Conservation (phyloP, 2,113 vertebrate genomes). For the Ceyx melanurus region DNA sequence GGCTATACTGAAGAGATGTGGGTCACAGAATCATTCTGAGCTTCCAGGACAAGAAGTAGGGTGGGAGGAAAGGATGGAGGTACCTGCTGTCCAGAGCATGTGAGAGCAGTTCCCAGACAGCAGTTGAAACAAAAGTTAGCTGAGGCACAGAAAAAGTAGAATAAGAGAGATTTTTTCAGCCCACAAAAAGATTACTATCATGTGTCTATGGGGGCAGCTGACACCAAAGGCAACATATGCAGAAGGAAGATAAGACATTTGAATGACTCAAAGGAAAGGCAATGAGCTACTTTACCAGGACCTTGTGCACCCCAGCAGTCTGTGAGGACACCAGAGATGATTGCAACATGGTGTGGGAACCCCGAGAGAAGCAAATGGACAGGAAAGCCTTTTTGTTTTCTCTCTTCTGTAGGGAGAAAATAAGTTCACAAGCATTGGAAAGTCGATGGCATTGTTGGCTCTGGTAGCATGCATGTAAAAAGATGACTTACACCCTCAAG, state of each 20-base stretch:
- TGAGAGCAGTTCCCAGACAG: not conserved
- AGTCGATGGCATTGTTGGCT: not conserved
- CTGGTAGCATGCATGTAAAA: rapidly evolving
- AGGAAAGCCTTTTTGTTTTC: not conserved
- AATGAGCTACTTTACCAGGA: not conserved
- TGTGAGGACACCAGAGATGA: not conserved
- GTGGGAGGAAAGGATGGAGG: not conserved
- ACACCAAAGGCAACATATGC: not conserved
- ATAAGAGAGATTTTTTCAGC: not conserved
- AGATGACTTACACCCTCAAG: not conserved
- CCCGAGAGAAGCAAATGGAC: not conserved
- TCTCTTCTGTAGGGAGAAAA: not conserved
- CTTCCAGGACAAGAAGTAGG: not conserved
- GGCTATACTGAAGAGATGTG: not conserved
- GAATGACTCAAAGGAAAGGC: not conserved
- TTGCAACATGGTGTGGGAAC: not conserved
- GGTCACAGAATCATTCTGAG: not conserved
- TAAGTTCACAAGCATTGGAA: not conserved
- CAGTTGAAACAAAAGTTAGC: not conserved
- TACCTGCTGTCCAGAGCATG: not conserved
- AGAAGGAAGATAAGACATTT: not conserved
- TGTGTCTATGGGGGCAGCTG: not conserved
- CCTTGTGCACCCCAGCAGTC: not conserved
- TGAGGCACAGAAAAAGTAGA: not conserved
- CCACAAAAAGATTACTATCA: not conserved